These are phyloP conservation scores for Argynnis bischoffii DNA, from an alignment of 2,888 invertebrate species.

Conservation along the genomic window DNA sequence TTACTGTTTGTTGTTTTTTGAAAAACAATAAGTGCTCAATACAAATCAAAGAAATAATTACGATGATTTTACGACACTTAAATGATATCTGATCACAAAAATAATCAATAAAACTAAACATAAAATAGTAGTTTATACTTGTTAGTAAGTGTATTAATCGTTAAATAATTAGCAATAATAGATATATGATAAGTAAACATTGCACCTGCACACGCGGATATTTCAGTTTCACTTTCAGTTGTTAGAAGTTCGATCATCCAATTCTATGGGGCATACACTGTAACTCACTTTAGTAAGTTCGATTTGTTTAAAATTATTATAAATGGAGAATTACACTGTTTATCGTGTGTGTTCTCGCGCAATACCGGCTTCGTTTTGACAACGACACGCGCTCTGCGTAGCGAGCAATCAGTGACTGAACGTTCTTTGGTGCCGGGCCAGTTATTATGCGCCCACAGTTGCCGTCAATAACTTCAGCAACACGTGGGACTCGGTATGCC, in stretches of 20 bases:
- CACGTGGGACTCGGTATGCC: slow-evolving; percentile 72
- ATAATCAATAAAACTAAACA: slow-evolving; percentile 8
- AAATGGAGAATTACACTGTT: slow-evolving; percentile 53
- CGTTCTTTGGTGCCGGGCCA: slow-evolving; percentile 66
- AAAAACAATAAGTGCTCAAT: background rate
- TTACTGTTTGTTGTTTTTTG: slow-evolving; percentile 42
- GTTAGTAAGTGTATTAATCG: slow-evolving; percentile 7
- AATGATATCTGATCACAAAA: background rate
- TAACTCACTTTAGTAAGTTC: slow-evolving; percentile 57
- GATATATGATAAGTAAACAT: slow-evolving; percentile 60
- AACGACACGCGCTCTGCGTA: slow-evolving; percentile 70
- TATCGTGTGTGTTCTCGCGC: slow-evolving; percentile 71
- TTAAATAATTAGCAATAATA: slow-evolving; percentile 25
- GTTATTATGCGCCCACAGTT: slow-evolving; percentile 80
- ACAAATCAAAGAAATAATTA: background rate
- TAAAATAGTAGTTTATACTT: background rate
- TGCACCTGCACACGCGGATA: slow-evolving; percentile 72
- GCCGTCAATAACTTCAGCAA: slow-evolving; percentile 72
- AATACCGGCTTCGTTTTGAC: slow-evolving; percentile 53
- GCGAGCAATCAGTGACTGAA: slow-evolving; percentile 76
- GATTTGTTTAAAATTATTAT: slow-evolving; percentile 51
- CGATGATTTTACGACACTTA: background rate
- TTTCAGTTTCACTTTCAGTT: slow-evolving; percentile 56
- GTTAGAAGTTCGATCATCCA: slow-evolving; percentile 40
- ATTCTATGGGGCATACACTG: slow-evolving; percentile 59